phyloP scores from a whole-genome alignment of 2,888 invertebrate species.

The Aphidius colemani region DNA sequence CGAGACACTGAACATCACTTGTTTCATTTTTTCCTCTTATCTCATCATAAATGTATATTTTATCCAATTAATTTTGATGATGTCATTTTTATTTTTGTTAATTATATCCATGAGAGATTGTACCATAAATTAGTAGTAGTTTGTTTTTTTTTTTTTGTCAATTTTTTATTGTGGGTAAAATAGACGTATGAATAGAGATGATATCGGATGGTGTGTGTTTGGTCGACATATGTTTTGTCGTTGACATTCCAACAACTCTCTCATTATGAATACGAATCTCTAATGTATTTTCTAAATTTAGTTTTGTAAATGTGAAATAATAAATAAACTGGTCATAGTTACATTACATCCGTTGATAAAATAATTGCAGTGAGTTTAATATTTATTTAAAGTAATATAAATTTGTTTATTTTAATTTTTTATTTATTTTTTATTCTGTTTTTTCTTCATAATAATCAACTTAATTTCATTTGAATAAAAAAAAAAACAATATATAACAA shows the following conservation, averaged over 20 bases:
- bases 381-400: no score
- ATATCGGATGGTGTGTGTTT: not conserved
- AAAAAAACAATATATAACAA: no score
- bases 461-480: no score
- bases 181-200: no score
- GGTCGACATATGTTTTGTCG: slow-evolving; percentile 4
- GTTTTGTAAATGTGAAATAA: slow-evolving; percentile 9
- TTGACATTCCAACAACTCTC: slow-evolving; percentile 20
- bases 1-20: slow-evolving; percentile 17
- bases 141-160: no score
- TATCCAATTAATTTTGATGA: slow-evolving; percentile 39
- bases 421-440: no score
- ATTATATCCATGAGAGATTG: no score
- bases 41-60: slow-evolving; percentile 33
- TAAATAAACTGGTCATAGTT: slow-evolving; percentile 21
- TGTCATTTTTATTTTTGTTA: slow-evolving; percentile 29
- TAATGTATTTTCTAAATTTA: slow-evolving; percentile 26
- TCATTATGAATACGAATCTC: slow-evolving; percentile 4
- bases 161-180: no score
- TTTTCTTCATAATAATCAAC: no score
- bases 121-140: no score
- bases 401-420: no score
- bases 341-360: not conserved
- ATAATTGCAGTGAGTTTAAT: no score
- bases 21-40: slow-evolving; percentile 24